Conservation (phyloP, 2,113 vertebrate species). For the Orthonyx spaldingii region DNA sequence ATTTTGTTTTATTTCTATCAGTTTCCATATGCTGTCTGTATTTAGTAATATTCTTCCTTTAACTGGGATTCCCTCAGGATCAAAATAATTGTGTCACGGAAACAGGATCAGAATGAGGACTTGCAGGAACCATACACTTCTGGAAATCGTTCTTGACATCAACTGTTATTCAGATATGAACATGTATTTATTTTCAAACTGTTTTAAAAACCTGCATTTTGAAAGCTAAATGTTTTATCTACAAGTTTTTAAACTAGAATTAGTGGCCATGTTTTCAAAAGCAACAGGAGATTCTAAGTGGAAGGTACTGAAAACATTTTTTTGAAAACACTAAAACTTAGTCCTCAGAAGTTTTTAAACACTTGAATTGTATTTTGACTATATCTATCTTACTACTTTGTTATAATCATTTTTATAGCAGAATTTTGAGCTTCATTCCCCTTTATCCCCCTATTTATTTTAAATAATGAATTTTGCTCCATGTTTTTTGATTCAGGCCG, state of each 20-base stretch:
- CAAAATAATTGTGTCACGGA: background rate
- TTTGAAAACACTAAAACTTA: background rate
- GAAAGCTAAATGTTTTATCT: background rate
- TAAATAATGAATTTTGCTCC: background rate
- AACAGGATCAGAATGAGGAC: background rate
- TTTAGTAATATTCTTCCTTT: background rate
- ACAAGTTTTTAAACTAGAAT: background rate
- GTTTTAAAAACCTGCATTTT: background rate
- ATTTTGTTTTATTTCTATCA: background rate
- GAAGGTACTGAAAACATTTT: background rate
- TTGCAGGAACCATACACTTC: background rate
- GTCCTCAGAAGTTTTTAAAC: background rate
- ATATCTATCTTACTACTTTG: background rate
- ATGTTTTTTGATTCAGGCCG: background rate
- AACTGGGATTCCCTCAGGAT: background rate
- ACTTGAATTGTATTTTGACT: rapidly evolving
- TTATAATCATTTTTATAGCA: background rate
- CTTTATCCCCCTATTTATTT: background rate
- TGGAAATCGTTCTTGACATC: background rate
- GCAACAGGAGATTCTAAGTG: background rate
- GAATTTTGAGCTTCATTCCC: background rate
- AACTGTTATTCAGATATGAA: background rate
- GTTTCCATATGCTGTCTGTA: background rate
- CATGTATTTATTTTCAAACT: background rate
- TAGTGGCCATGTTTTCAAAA: background rate